phyloP scores from a whole-genome alignment of 2,888 invertebrate genomes.

The Hypsopygia costalis region DNA sequence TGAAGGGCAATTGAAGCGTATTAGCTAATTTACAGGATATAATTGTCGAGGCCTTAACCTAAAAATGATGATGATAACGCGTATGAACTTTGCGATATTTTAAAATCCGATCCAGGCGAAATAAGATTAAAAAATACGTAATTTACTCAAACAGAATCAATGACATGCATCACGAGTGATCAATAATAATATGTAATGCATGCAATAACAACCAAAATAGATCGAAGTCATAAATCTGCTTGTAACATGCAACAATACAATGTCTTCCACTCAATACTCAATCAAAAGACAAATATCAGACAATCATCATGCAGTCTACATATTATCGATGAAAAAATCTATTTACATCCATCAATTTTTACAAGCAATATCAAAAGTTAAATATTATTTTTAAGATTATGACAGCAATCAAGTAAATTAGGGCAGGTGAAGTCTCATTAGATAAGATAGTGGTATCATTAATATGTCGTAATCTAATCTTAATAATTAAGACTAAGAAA shows the following conservation, averaged over 20 bases:
- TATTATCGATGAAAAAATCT: too few species aligned
- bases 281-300: too few species aligned
- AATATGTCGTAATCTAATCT: constrained; percentile 30
- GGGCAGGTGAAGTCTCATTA: constrained; percentile 29
- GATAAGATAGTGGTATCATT: constrained; percentile 24
- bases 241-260: too few species aligned
- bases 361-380: background rate
- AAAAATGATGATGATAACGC: constrained; percentile 42
- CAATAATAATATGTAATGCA: constrained; percentile 16
- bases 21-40: too few species aligned
- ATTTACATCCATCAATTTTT: too few species aligned
- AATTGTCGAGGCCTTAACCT: constrained; percentile 33
- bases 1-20: too few species aligned
- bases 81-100: constrained; percentile 38
- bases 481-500: background rate
- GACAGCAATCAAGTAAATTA: constrained; percentile 22
- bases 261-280: too few species aligned
- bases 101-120: constrained; percentile 23
- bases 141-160: background rate
- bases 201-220: constrained; percentile 7
- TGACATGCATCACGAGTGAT: constrained; percentile 9
- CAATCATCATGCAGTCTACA: too few species aligned
- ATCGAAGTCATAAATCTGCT: constrained; percentile 10
- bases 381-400: constrained; percentile 17
- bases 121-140: constrained; percentile 16